A percentile compares a stretch with the other conserved stretches of the same genome.
Evolutionary conservation across 2,797 vertebrate species (phyloP).

Genomic region (Emydoidea blandingii): DNA sequence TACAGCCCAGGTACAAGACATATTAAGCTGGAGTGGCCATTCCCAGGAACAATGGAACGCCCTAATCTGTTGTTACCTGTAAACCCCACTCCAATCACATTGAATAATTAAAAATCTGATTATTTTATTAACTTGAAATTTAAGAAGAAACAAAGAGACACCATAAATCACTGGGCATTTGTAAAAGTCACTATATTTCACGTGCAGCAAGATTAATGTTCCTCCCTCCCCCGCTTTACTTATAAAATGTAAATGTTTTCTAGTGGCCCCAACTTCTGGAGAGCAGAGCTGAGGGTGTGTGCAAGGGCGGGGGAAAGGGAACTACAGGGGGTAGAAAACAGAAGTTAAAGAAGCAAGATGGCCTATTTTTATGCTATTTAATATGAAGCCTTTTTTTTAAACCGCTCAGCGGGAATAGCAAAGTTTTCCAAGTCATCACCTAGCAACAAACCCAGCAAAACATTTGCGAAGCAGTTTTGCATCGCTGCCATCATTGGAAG

Average conservation of each 20-base stretch:
- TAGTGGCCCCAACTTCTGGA: constrained; percentile 33
- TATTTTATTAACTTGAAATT: background rate
- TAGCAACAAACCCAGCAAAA: constrained; percentile 86
- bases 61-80: background rate
- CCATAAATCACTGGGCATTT: background rate
- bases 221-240: background rate
- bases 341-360: constrained; percentile 72
- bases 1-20: constrained; percentile 61
- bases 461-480: constrained; percentile 82
- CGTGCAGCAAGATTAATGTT: constrained; percentile 3
- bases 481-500: constrained; percentile 76
- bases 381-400: constrained; percentile 73
- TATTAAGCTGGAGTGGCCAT: background rate
- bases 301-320: constrained; percentile 58
- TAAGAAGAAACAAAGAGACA: constrained; percentile 15
- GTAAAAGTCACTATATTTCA: constrained; percentile 33
- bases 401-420: constrained; percentile 83
- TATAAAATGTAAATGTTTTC: background rate
- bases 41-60: background rate
- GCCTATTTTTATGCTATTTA: constrained; percentile 79
- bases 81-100: background rate
- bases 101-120: background rate
- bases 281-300: constrained; percentile 30
- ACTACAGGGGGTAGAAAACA: constrained; percentile 70
- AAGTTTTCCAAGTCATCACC: constrained; percentile 84